Evolutionary conservation across 2,113 vertebrate genomes (phyloP), one percentile per base, ranked within the genome.

Genomic region (Zosterops borbonicus): DNA sequence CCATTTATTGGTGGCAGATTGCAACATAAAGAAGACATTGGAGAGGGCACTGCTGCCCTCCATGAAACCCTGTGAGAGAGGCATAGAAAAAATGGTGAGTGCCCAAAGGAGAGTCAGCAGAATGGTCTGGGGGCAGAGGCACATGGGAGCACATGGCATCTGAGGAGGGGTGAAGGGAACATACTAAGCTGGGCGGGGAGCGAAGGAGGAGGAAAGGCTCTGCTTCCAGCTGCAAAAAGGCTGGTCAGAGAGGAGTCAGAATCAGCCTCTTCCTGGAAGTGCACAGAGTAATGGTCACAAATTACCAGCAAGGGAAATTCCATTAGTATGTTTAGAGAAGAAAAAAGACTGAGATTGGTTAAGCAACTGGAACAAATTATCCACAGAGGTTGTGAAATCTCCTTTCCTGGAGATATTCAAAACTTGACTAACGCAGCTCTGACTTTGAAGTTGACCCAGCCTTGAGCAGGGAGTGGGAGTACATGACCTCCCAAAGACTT

Each of bases 301-400:
- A 83, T 62, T 78, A 83, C 71, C 71, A 82, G 53, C 33, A 77
- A 74, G 55, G 71, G 71, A 94, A 95, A 95, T 93, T 92, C 90
- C 69, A 35, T 79, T 77, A 33, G 5, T 65, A 19, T 81, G 58
- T 77, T 88, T 42, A 23, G 25, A 69, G 35, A 50, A 56, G 68
- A 69, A 79, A 52, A 52, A 74, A 69, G 47, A 5, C 49, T 41
- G 67, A 69, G 59, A 94, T 41, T 46, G 35, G 33, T 70, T 69
- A 81, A 81, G 50, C 39, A 5, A 5, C 86, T 94, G 83, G 92
- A 94, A 92, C 73, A 87, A 69, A 86, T 95, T 96, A 89, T 70
- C 29, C n/a, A 14, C 20, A 44, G 86, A 64, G 47, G 6, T 95
- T 97, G 76, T 92, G 94, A 95, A 96, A 97, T 95, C 42, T 89